These are phyloP conservation scores for Hirudinaria manillensis DNA, from an alignment of 2,888 invertebrate genomes.

Conservation along the genomic window DNA sequence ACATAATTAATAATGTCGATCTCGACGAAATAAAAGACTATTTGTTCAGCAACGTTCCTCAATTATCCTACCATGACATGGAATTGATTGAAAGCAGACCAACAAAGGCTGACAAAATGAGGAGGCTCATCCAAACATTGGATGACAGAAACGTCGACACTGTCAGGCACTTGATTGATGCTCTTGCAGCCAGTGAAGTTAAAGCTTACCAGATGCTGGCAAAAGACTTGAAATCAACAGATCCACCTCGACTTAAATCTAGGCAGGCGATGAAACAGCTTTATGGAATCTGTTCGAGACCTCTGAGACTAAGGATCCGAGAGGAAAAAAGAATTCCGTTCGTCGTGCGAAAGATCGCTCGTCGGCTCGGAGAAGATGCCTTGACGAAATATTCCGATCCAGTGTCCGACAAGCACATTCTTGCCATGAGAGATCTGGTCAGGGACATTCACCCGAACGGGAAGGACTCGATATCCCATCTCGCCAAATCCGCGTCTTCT, in stretches of 20 bases:
- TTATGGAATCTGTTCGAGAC: too few relatives aligned
- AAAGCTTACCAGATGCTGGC: neutral
- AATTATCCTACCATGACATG: neutral
- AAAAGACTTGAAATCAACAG: neutral
- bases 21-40: slow-evolving; percentile 19
- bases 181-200: neutral
- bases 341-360: neutral
- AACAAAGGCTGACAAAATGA: neutral
- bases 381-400: neutral
- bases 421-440: neutral
- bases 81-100: neutral
- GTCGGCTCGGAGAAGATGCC: neutral
- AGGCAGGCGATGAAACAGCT: too few relatives aligned
- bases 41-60: neutral
- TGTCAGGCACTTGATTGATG: neutral
- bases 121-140: neutral
- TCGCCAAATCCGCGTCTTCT: neutral
- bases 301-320: too few relatives aligned
- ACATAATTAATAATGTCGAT: neutral
- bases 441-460: neutral
- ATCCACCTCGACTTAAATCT: neutral
- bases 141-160: neutral
- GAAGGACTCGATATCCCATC: neutral
- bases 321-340: too few relatives aligned
- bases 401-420: neutral